Evolutionary conservation across 2,888 invertebrate species (phyloP).

Genomic region (Sarcophaga carnaria): DNA sequence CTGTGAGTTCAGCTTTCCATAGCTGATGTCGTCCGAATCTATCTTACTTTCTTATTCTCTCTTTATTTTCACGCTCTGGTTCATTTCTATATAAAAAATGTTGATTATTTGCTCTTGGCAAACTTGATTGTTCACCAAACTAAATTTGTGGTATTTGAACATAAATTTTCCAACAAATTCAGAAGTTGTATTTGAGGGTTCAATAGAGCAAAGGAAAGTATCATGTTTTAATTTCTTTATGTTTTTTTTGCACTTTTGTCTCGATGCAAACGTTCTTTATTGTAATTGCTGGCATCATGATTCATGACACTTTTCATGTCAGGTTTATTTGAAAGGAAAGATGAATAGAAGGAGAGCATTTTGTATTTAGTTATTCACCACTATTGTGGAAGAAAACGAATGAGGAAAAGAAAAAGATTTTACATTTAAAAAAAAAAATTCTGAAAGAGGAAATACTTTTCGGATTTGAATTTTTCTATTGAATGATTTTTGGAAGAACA

Average conservation of each 20-base stretch:
- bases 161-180: constrained; percentile 51
- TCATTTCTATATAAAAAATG: constrained; percentile 59
- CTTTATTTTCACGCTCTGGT: constrained; percentile 57
- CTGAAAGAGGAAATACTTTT: no score
- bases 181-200: constrained; percentile 21
- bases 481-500: no score
- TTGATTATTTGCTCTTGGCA: constrained; percentile 64
- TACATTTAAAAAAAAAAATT: no score
- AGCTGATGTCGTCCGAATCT: background rate
- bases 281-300: constrained; percentile 65
- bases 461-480: no score
- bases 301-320: constrained; percentile 69
- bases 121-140: constrained; percentile 61
- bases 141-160: constrained; percentile 54
- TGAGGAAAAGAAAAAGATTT: no score
- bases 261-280: constrained; percentile 41
- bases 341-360: no score
- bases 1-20: no score
- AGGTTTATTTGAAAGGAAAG: constrained; percentile 62
- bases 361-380: no score
- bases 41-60: background rate
- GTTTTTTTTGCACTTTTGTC: constrained; percentile 7
- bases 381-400: no score
- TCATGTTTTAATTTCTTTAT: constrained; percentile 32
- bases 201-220: constrained; percentile 19